Evolutionary conservation across 2,888 invertebrate genomes (phyloP), one percentile per base, ranked within the genome.

Genomic region (Crioceris asparagi): DNA sequence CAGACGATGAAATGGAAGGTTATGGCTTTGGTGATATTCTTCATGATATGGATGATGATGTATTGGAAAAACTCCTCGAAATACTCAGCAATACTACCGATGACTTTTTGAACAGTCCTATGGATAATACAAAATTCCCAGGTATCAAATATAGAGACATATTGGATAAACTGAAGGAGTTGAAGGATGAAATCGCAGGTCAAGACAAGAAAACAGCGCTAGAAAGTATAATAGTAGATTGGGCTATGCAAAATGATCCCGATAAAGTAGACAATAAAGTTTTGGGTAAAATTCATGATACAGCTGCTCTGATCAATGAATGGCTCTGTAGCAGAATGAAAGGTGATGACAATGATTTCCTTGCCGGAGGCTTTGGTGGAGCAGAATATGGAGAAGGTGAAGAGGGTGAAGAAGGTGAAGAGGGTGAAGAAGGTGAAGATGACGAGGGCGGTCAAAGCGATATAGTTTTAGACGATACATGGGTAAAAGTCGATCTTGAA

Each of bases 231-330:
- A 46, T 60, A 45, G 43, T 51, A 4, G 49, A 53, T 5, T 60
- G 60, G 60, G 56, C 55, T 1, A 40, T 40, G 26, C 42, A 40
- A 17, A 54, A 53, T 34, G 51, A 53, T 7, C 56, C 56, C 2
- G 52, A 56, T 2, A 41, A 51, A 16, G 50, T 59, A 1, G 47
- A 55, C 36, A 47, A 52, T 7, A 39, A 44, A 12, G 34, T 57
- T 4, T 32, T 51, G n/a, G 43, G 49, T 7, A 54, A 54, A 39
- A 59, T 60, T 15, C 52, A 53, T 15, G 47, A 53, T 36, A 49
- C 50, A n/a, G 50, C 58, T 0, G 40, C 39, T 6, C 27, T 54
- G 15, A 29, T 59, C 3, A 47, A 46, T 2, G 53, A 54, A 12
- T 29, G 29, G 12, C 8, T 36, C 5, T 36, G 21, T 16, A 30